A percentile compares a stretch with the other conserved stretches of the same genome.
These are phyloP conservation scores for Lysandra coridon DNA, from an alignment of 2,888 invertebrate species.

Conservation along the genomic window DNA sequence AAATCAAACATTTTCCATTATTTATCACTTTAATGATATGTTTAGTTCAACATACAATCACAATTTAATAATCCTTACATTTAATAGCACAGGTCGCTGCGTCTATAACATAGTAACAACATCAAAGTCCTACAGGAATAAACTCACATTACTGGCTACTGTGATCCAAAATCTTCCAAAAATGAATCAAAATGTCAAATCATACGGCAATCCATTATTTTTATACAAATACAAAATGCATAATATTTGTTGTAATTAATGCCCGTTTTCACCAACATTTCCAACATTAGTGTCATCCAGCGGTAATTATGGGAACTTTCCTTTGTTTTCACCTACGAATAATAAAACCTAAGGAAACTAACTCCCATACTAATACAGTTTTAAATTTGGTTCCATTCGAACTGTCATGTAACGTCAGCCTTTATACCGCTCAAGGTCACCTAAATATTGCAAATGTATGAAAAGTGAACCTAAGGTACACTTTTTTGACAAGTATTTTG, in stretches of 20 bases:
- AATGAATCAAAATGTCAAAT: not conserved
- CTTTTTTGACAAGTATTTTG: no score
- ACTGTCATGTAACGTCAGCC: no score
- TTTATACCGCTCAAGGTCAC: no score
- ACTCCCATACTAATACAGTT: no score
- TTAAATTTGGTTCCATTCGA: no score
- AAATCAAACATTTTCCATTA: slow-evolving; percentile 49
- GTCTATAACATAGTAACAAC: slow-evolving; percentile 29
- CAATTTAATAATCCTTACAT: slow-evolving; percentile 44
- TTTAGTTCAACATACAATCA: slow-evolving; percentile 63
- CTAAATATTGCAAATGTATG: no score
- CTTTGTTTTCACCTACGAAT: not conserved
- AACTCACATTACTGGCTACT: slow-evolving; percentile 11
- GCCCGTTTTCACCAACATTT: not conserved
- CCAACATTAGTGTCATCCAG: not conserved
- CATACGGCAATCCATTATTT: not conserved
- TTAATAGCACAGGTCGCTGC: slow-evolving; percentile 27
- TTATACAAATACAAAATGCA: not conserved
- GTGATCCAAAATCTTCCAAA: not conserved
- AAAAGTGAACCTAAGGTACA: no score
- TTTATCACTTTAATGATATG: slow-evolving; percentile 65
- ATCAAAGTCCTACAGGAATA: slow-evolving; percentile 15
- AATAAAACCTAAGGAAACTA: no score
- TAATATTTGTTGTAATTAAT: not conserved
- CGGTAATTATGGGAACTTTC: no score